These are phyloP conservation scores for Cataglyphis hispanica DNA, from an alignment of 1,140 invertebrate species.

Conservation along the genomic window DNA sequence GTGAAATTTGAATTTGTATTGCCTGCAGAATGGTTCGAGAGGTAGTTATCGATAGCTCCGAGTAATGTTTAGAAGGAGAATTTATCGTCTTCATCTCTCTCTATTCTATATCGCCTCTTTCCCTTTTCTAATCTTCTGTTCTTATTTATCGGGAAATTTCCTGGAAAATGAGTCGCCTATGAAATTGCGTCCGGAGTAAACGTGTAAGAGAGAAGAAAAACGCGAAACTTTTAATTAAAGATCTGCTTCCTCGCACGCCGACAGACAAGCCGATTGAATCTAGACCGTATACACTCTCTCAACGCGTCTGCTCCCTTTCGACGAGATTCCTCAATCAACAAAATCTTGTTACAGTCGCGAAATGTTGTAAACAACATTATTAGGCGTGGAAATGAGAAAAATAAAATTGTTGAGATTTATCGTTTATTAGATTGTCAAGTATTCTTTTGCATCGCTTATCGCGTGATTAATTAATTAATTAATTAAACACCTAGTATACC, in stretches of 20 bases:
- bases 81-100: too few species aligned
- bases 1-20: not conserved
- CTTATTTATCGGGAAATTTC: not conserved
- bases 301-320: slow-evolving; percentile 36
- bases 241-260: not conserved
- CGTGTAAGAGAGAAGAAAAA: not conserved
- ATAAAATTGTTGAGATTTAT: not conserved
- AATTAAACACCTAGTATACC: not conserved
- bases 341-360: slow-evolving; percentile 4
- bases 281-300: slow-evolving; percentile 15
- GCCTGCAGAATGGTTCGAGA: not conserved
- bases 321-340: slow-evolving; percentile 36
- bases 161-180: not conserved
- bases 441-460: not conserved
- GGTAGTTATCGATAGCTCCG: not conserved
- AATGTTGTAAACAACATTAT: not conserved
- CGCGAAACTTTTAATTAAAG: slow-evolving; percentile 36
- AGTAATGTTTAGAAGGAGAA: not conserved
- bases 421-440: not conserved
- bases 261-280: slow-evolving; percentile 34
- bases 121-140: not conserved
- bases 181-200: not conserved
- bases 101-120: not conserved
- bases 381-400: not conserved
- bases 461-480: not conserved